Evolutionary conservation across 1,140 invertebrate species (phyloP), one percentile per base, ranked within the genome.

Genomic region (Ips nitidus): DNA sequence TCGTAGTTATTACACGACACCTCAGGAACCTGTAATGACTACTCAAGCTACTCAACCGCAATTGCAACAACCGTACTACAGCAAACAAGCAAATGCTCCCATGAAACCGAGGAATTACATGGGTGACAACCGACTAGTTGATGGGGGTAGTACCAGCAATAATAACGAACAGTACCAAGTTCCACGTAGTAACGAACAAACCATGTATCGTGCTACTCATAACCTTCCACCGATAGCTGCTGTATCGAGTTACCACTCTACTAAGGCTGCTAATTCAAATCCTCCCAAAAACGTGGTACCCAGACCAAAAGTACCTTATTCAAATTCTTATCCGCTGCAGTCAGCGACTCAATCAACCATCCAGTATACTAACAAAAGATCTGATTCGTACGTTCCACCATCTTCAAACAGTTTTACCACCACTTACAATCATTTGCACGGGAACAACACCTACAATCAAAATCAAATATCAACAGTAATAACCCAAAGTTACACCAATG

Each of bases 181-280:
- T 5, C 22, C 22, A 22, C 22, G 22, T 22, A 66, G 55, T 52
- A 60, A 36, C 2, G 66, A 68, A 22, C 66, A 69, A 55, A 52
- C 45, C 2, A 36, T 7, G 8, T 59, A 69, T 41, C 58, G 73
- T 52, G 82, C 80, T 5, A 83, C 82, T 55, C 84, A 86, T 77
- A 84, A 84, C 69, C 73, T 85, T 38, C 84, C 84, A 3, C 82
- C 84, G 0, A 85, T 85, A 38, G 82, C 81, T 3, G 79, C 81
- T 0, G 75, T 85, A 1, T 84, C 84, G 2, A 76, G 70, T 62
- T 84, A 84, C 69, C 82, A 83, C 75, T 78, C 80, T 50, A 82
- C 79, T 69, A 78, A 80, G 69, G 55, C 42, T 50, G 75, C 69
- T 56, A 73, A 71, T n/a, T 73, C 77, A 38, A 81, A 83, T 45